Conservation (phyloP, 2,113 vertebrate genomes). For the Lamprologus lemairii region DNA sequence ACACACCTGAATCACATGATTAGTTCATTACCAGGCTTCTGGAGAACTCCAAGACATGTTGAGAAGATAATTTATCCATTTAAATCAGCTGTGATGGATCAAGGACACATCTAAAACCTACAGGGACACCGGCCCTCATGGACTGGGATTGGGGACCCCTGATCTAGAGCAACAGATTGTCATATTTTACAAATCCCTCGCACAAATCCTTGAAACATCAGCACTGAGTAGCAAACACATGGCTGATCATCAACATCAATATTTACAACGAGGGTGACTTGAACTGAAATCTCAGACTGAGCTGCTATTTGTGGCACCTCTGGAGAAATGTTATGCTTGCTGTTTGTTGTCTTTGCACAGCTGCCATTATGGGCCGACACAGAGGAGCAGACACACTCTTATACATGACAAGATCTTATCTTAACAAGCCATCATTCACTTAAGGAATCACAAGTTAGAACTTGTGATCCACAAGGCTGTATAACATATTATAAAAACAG, state of each 20-base stretch:
- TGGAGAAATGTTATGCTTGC: background rate
- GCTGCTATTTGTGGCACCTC: background rate
- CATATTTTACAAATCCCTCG: background rate
- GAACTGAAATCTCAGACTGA: background rate
- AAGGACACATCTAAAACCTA: background rate
- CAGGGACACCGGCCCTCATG: accelerated
- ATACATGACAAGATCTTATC: background rate
- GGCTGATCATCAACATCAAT: background rate
- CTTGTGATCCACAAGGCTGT: background rate
- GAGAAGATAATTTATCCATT: background rate
- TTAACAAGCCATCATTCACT: background rate
- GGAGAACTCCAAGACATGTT: background rate
- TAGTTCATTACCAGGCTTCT: background rate
- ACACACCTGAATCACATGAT: background rate
- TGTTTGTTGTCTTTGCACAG: background rate
- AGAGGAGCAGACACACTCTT: background rate
- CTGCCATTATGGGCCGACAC: background rate
- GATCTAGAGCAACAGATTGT: background rate
- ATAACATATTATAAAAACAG: background rate
- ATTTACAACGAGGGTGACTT: background rate
- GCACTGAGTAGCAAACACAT: background rate
- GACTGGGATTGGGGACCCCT: background rate
- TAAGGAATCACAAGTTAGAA: background rate
- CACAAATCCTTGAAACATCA: background rate
- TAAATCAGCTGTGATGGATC: background rate